A percentile compares a stretch with the other conserved stretches of the same genome.
These are phyloP conservation scores for Calidris pygmaea DNA, from an alignment of 2,113 vertebrate genomes.

Conservation along the genomic window DNA sequence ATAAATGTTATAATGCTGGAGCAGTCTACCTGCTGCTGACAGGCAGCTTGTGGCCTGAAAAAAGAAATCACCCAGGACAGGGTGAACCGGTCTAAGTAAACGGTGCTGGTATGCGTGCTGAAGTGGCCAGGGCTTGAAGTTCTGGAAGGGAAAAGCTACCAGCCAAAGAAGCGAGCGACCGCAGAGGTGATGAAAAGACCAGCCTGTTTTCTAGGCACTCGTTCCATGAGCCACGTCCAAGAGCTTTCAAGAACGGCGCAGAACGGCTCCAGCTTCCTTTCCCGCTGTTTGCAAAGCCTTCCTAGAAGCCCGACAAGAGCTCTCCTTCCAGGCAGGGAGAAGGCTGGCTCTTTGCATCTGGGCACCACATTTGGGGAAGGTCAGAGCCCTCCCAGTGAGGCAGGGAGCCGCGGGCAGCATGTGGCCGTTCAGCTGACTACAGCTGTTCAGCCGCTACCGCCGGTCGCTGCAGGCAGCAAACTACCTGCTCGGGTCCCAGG, in stretches of 20 bases:
- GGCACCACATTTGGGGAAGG: neutral
- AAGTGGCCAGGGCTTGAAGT: neutral
- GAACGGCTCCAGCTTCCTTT: neutral
- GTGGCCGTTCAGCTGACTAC: neutral
- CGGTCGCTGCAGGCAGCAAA: neutral
- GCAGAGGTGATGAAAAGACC: slow-evolving; percentile 29
- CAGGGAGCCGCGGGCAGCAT: neutral
- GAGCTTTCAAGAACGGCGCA: neutral
- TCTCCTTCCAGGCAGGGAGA: neutral
- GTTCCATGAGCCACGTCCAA: neutral
- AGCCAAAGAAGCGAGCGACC: neutral
- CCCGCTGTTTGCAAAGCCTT: neutral
- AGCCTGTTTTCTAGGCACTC: slow-evolving; percentile 20
- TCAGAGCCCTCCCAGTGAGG: neutral
- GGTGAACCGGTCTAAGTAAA: neutral
- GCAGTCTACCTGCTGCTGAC: neutral
- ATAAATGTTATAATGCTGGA: neutral
- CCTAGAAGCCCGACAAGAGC: neutral
- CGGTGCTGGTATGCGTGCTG: neutral
- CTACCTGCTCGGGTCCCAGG: neutral
- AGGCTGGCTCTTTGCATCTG: neutral
- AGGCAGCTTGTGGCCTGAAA: neutral
- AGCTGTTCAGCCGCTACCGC: accelerated
- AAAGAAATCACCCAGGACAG: neutral
- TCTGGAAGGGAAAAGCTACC: neutral